Base-by-base conservation (phyloP, 2,113 vertebrate species). In the Rhynchomys soricoides region DNA sequence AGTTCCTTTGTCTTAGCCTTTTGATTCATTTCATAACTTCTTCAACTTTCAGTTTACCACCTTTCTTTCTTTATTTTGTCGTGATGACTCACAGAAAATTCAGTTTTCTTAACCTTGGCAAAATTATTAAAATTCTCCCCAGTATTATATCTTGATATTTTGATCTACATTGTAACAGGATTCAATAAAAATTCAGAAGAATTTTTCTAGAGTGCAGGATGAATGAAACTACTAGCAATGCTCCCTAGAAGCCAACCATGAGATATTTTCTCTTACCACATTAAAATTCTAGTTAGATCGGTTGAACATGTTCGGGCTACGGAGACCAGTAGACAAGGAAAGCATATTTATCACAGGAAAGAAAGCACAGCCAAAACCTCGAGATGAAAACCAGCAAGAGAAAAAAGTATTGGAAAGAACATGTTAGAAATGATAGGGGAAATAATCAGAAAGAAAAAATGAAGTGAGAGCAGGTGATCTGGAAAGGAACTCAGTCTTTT, bases 251-350 rank as follows among this genome's bases (percentile, higher is more conserved):
- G 52, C 13, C 50, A 94, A 52, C 77, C 3, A 91, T 83, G 81
- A 50, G 16, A 50, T 17, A 22, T 85, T 95, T 75, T 66, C 45
- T 50, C n/a, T 85, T 89, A 87, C 57, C 4, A 29, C 48, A 29
- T 94, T 97, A 81, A 95, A 85, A 94, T 93, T 95, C 37, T 50
- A 88, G 37, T 74, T 94, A 78, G 10, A 16, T 50, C 52, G 48
- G 6, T 89, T 89, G 70, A 71, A 95, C 55, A 81, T 87, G 50
- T 91, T 89, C 88, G 24, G 78, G n/a, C n/a, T 79, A 5, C 71
- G 93, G 95, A 81, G 50, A 95, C 24, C 7, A 52, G 0, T 94
- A 57, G 1, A 81, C 16, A 78, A 59, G 37, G 34, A 74, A 86
- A 95, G 37, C 31, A 31, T 88, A 34, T 66, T 91, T 96, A 75